A percentile compares a stretch with the other conserved stretches of the same genome.
Conservation (phyloP, 2,113 vertebrate species). For the Meles meles region DNA sequence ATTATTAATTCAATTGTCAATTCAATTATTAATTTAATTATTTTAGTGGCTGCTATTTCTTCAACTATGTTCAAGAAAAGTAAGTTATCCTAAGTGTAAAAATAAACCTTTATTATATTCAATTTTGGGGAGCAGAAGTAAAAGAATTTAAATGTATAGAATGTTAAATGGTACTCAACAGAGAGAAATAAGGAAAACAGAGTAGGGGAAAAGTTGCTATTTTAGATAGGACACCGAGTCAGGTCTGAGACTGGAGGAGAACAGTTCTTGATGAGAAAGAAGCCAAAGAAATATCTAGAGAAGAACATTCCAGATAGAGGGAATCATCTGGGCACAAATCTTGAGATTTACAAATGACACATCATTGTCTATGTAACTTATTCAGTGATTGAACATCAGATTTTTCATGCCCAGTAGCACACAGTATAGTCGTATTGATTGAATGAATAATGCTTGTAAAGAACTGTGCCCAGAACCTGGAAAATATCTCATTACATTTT, state of each 20-base stretch:
- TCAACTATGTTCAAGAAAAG: neutral
- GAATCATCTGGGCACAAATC: neutral
- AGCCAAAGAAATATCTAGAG: neutral
- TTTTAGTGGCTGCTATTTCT: neutral
- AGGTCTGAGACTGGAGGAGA: too few relatives aligned
- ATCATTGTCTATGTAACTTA: neutral
- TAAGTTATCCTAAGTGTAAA: neutral
- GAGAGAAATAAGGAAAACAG: neutral
- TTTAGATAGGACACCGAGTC: neutral
- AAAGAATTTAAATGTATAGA: neutral
- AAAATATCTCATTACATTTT: neutral
- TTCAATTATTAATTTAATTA: neutral
- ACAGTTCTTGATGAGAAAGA: neutral
- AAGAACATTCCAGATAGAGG: neutral
- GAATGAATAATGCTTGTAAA: neutral
- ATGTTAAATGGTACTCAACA: neutral
- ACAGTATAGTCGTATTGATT: neutral
- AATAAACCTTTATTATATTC: neutral
- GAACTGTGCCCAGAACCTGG: neutral
- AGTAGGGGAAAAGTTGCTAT: neutral
- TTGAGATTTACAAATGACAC: neutral
- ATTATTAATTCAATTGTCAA: neutral
- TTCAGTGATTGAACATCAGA: neutral
- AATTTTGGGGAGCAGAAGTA: neutral
- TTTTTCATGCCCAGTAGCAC: neutral